phyloP scores from a whole-genome alignment of 30 jellyfish, hydroid and myxozoan species.

The Pelagia noctiluca region DNA sequence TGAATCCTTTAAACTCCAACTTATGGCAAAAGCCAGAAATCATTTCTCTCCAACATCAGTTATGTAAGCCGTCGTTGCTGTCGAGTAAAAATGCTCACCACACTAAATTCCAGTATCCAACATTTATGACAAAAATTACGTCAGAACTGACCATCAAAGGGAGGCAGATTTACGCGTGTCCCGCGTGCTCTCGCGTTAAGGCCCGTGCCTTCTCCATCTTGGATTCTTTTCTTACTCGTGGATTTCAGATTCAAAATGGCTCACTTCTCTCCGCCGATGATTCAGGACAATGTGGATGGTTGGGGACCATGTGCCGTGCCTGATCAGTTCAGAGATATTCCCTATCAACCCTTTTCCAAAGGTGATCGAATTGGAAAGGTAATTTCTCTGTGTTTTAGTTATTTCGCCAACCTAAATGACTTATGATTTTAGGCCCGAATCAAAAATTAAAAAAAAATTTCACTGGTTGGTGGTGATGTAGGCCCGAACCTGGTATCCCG shows the following conservation, averaged over 20 bases:
- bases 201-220: no score
- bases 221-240: neutral
- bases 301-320: conserved; percentile 99
- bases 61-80: no score
- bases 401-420: neutral
- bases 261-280: conserved; percentile 87
- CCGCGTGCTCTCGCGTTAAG: conserved; percentile 12
- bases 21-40: no score
- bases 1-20: no score
- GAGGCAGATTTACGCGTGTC: no score
- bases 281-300: conserved; percentile 94
- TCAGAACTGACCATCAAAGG: no score
- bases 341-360: conserved; percentile 97
- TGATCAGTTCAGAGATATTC: conserved; percentile 89
- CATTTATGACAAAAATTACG: no score
- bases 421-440: conserved; percentile 1
- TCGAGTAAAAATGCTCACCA: no score
- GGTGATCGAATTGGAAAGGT: conserved; percentile 99
- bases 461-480: neutral
- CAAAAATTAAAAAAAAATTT: neutral
- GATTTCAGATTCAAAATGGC: conserved; percentile 75
- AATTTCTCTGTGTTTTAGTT: neutral
- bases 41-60: no score
- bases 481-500: neutral
- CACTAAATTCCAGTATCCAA: no score